Evolutionary conservation across 2,888 invertebrate species (phyloP).

Genomic region (Raillietiella orientalis): DNA sequence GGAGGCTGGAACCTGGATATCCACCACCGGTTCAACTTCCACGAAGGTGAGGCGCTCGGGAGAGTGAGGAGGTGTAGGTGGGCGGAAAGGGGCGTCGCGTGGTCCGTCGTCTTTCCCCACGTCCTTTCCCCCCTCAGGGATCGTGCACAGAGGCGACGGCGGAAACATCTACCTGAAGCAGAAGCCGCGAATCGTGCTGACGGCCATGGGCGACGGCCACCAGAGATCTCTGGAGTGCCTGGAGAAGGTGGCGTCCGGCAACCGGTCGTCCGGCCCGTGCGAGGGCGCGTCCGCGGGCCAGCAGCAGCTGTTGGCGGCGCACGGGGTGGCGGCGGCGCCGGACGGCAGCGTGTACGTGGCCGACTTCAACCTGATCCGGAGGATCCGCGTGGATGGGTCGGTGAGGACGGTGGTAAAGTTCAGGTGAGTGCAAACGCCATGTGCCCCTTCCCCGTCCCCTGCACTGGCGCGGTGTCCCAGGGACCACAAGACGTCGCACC

Average conservation of each 20-base stretch:
- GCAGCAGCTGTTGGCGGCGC: conserved; percentile 59
- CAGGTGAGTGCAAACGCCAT: too few relatives aligned
- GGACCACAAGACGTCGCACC: conserved; percentile 87
- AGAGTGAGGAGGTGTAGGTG: too few relatives aligned
- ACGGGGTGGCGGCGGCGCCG: conserved; percentile 70
- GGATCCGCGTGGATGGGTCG: conserved; percentile 59
- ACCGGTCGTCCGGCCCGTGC: too few relatives aligned
- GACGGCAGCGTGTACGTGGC: conserved; percentile 92
- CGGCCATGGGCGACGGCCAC: conserved; percentile 68
- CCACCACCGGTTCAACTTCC: conserved; percentile 94
- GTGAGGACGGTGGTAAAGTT: conserved; percentile 62
- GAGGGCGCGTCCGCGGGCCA: conserved; percentile 57
- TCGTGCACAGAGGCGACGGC: conserved; percentile 89
- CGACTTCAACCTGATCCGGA: conserved; percentile 73
- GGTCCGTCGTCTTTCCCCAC: too few relatives aligned
- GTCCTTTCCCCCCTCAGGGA: too few relatives aligned
- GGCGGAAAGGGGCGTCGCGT: too few relatives aligned
- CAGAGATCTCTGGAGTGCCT: conserved; percentile 55
- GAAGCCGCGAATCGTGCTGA: conserved; percentile 49
- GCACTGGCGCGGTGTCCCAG: too few relatives aligned
- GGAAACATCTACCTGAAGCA: conserved; percentile 74
- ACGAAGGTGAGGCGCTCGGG: conserved; percentile 62
- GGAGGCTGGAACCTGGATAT: conserved; percentile 95
- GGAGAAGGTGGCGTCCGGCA: conserved; percentile 40
- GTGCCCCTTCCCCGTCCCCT: too few relatives aligned